A percentile compares a stretch with the other conserved stretches of the same genome.
These are phyloP conservation scores for Sarcophaga bullata DNA, from an alignment of 1,140 invertebrate species.

Conservation along the genomic window DNA sequence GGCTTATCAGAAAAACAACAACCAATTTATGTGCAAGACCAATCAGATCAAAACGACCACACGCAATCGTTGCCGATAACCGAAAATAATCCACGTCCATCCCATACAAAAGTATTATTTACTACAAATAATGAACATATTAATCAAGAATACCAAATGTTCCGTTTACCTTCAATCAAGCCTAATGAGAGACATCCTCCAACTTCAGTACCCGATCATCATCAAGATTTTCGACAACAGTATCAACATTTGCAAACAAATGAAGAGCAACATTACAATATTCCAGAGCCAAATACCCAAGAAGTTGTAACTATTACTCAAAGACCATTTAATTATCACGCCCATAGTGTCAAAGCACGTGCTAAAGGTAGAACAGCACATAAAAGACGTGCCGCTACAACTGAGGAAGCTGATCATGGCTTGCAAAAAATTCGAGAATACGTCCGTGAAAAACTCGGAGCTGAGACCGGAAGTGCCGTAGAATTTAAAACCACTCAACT, in stretches of 20 bases:
- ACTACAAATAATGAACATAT: slow-evolving; percentile 49
- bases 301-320: slow-evolving; percentile 49
- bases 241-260: slow-evolving; percentile 43
- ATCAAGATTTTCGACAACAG: slow-evolving; percentile 45
- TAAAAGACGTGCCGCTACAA: not conserved
- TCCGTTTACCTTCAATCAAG: slow-evolving; percentile 48
- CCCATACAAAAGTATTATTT: slow-evolving; percentile 63
- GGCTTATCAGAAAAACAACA: slow-evolving; percentile 8
- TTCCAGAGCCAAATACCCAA: not conserved
- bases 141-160: slow-evolving; percentile 46
- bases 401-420: slow-evolving; percentile 37
- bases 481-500: slow-evolving; percentile 62
- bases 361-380: slow-evolving; percentile 47
- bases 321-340: slow-evolving; percentile 61
- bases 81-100: slow-evolving; percentile 61
- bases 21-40: slow-evolving; percentile 59
- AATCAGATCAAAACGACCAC: slow-evolving; percentile 39
- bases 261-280: slow-evolving; percentile 37
- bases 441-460: slow-evolving; percentile 59
- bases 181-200: slow-evolving; percentile 50
- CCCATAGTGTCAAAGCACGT: slow-evolving; percentile 50
- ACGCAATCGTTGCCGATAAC: slow-evolving; percentile 52
- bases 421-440: slow-evolving; percentile 60
- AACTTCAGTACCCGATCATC: slow-evolving; percentile 42
- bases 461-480: slow-evolving; percentile 59